Evolutionary conservation across 2,888 invertebrate genomes (phyloP), one percentile per base, ranked within the genome.

Genomic region (Miltochrista miniata): DNA sequence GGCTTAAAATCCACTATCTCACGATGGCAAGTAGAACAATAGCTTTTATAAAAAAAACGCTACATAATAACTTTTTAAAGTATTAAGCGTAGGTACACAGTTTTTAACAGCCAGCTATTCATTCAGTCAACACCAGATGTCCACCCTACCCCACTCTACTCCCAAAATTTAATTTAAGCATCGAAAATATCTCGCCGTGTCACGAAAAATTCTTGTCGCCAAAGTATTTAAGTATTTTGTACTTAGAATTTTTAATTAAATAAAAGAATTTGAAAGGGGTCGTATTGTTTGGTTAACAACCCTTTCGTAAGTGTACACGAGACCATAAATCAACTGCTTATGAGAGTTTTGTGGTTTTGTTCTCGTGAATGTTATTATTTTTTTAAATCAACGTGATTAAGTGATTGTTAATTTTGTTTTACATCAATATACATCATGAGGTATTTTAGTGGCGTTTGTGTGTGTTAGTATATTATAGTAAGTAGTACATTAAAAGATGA

Each of bases 241-340:
- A 48, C 44, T 51, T 44, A 63, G 59, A 43, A 65, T 68, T 76
- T 80, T 79, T 79, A 80, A 80, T 79, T 80, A 77, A 69, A 59
- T 50, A 44, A 43, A 70, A 68, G 70, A 72, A 76, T 78, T 68
- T 55, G 15, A 53, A 61, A 68, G 59, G 66, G 67, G 61, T 59
- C 48, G 64, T 44, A 29, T 61, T 59, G 50, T 64, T 60, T 61
- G 5, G 54, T 51, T 61, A 56, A 51, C 57, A 55, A 42, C 43
- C 55, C 53, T 38, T 43, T 40, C 33, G 15, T 10, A 54, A 45
- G 49, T 54, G 62, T 38, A 42, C 49, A 29, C 36, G 43, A 45
- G 52, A 42, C 61, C 61, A 74, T 74, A 72, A 74, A 74, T 74
- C 75, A 74, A 62, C 48, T 54, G 64, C 56, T 70, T 68, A 73